These are phyloP conservation scores for Ophiothrix spiculata DNA, from an alignment of 35 echinoderm and acorn worm species.

Conservation along the genomic window DNA sequence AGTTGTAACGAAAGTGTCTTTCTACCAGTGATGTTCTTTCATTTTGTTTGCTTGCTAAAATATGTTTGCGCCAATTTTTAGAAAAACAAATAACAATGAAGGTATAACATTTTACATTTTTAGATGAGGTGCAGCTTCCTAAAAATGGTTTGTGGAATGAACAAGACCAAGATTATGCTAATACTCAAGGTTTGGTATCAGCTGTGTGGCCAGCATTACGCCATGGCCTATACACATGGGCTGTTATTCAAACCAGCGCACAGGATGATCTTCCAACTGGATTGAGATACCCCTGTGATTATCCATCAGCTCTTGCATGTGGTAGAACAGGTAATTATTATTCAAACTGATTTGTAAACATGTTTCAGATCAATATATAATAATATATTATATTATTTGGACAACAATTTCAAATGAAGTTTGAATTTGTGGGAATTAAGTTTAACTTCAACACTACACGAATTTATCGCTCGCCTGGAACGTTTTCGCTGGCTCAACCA, in stretches of 20 bases:
- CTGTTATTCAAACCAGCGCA: background rate
- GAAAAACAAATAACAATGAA: background rate
- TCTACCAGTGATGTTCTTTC: too few species aligned
- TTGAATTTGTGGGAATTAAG: too few species aligned
- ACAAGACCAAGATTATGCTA: conserved; percentile 20
- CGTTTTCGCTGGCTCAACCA: too few species aligned
- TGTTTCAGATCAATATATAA: too few species aligned
- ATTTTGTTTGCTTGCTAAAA: background rate
- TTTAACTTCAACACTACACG: too few species aligned
- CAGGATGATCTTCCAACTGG: background rate
- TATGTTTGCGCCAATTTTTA: background rate
- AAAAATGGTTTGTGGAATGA: conserved; percentile 20
- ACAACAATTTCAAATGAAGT: too few species aligned
- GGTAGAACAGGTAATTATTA: conserved; percentile 40
- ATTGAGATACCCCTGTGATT: conserved; percentile 10
- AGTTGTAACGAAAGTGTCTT: too few species aligned
- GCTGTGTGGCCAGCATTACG: conserved; percentile 48
- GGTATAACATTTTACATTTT: background rate
- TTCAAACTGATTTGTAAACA: too few species aligned
- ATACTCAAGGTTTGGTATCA: background rate
- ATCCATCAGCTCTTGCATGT: conserved; percentile 4
- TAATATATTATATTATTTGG: too few species aligned
- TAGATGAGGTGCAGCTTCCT: conserved; percentile 15
- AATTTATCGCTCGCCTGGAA: too few species aligned
- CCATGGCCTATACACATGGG: conserved; percentile 18